phyloP scores from a whole-genome alignment of 2,888 invertebrate species.

The Petrolisthes cinctipes region DNA sequence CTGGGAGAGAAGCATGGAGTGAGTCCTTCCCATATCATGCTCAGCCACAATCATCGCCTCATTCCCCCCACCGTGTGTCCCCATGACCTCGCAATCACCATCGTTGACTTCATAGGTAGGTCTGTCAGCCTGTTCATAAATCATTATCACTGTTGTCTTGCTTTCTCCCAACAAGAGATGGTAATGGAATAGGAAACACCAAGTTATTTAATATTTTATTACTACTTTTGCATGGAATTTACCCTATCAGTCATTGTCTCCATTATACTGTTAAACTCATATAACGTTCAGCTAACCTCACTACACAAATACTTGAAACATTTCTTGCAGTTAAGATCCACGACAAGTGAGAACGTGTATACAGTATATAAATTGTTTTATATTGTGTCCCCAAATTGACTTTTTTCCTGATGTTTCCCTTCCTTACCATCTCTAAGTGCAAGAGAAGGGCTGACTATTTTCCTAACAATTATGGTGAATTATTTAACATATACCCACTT shows the following conservation, averaged over 20 bases:
- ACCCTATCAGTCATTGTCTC: too few species aligned
- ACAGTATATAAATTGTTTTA: neutral
- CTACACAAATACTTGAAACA: neutral
- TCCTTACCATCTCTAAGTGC: neutral
- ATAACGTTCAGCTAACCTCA: too few species aligned
- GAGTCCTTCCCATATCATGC: conserved; percentile 10
- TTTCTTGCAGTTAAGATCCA: neutral
- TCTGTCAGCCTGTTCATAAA: neutral
- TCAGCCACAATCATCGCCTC: conserved; percentile 19
- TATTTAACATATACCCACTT: neutral
- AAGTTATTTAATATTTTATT: too few species aligned
- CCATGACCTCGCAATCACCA: conserved; percentile 4
- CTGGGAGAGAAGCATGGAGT: conserved; percentile 16
- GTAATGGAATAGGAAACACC: too few species aligned
- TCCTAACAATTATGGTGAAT: neutral
- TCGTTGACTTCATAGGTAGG: conserved; percentile 24
- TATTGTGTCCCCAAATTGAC: neutral
- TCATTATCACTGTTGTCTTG: neutral
- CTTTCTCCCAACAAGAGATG: neutral
- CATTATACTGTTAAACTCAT: too few species aligned
- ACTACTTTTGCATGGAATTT: too few species aligned
- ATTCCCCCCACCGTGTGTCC: conserved; percentile 11
- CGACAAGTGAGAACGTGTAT: neutral
- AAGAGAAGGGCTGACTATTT: neutral
- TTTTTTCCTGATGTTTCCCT: neutral